phyloP scores from a whole-genome alignment of 2,113 vertebrate species.

The Pica pica region DNA sequence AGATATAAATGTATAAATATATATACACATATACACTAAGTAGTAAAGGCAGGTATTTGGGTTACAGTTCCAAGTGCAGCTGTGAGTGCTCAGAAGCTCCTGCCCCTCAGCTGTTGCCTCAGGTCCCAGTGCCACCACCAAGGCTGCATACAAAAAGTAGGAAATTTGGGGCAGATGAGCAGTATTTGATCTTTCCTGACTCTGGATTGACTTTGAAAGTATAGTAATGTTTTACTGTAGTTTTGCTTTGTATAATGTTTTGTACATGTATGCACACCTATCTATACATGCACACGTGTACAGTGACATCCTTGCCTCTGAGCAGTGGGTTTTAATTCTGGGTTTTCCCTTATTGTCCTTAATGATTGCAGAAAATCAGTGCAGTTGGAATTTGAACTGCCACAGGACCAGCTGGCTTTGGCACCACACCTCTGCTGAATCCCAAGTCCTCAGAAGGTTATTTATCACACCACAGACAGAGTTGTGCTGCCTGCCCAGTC shows the following conservation, averaged over 20 bases:
- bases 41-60: not conserved
- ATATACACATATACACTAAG: not conserved
- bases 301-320: not conserved
- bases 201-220: not conserved
- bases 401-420: not conserved
- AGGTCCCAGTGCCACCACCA: not conserved
- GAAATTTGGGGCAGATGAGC: not conserved
- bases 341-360: not conserved
- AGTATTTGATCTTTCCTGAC: not conserved
- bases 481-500: accelerated
- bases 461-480: not conserved
- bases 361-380: not conserved
- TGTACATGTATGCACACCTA: accelerated
- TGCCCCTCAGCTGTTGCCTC: not conserved
- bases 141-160: not conserved
- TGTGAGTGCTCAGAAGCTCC: not conserved
- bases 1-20: not conserved
- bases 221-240: not conserved
- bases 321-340: not conserved
- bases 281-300: accelerated
- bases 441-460: not conserved
- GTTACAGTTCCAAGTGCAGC: not conserved
- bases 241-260: not conserved
- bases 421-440: accelerated
- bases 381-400: not conserved